Conservation (phyloP, 2,113 vertebrate species). For the Cololabis saira region DNA sequence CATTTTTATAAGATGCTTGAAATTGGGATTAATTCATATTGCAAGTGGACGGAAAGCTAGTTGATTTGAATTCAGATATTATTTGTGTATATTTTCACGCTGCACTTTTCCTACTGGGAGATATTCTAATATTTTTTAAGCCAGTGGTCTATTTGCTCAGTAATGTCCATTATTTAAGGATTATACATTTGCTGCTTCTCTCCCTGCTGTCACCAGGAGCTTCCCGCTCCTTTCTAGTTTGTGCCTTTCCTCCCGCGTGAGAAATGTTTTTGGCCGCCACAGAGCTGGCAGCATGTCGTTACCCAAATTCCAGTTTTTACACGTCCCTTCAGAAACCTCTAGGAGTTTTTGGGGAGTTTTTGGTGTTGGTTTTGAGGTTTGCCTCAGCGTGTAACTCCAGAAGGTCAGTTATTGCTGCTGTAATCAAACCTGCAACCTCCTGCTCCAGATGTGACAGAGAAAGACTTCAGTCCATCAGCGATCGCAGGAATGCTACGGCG, state of each 20-base stretch:
- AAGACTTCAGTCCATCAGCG: constrained; percentile 21
- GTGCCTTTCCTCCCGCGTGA: background rate
- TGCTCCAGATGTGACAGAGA: background rate
- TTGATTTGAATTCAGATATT: no score
- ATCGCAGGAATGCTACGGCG: background rate
- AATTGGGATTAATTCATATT: no score
- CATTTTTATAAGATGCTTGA: no score
- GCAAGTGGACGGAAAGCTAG: no score
- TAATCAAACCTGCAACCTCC: background rate
- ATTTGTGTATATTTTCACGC: no score
- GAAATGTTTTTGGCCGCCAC: background rate
- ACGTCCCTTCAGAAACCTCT: background rate
- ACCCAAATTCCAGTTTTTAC: background rate
- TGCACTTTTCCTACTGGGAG: no score
- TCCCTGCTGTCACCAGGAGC: background rate
- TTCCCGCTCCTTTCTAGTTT: background rate
- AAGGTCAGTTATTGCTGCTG: background rate
- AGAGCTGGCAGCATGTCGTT: background rate
- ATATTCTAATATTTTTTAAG: no score
- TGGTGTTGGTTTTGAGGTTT: background rate
- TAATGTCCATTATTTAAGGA: background rate
- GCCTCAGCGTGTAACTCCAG: background rate
- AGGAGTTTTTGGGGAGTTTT: background rate
- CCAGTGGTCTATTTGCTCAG: background rate
- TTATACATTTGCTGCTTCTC: background rate